Conservation (phyloP, 2,113 vertebrate species). For the Gopherus flavomarginatus region DNA sequence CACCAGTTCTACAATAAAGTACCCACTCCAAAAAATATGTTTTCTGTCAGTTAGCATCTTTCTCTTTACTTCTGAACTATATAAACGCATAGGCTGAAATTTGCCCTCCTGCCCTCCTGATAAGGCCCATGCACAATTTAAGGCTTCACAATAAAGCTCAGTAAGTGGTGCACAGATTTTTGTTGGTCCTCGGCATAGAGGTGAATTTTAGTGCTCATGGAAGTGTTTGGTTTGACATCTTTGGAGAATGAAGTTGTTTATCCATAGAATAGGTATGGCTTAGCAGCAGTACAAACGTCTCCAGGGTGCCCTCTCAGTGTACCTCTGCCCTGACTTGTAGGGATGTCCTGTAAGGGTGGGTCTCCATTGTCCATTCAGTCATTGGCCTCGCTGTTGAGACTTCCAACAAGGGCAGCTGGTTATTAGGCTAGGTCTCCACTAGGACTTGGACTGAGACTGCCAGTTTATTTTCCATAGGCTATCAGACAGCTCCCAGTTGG, state of each 20-base stretch:
- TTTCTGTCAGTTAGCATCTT: neutral
- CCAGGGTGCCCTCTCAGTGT: neutral
- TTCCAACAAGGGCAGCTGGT: conserved; percentile 57
- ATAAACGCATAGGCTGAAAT: neutral
- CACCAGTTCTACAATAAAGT: neutral
- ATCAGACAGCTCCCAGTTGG: conserved; percentile 6
- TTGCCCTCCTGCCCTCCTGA: neutral
- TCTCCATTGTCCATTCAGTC: conserved; percentile 26
- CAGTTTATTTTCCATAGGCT: conserved; percentile 15
- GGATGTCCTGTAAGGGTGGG: neutral
- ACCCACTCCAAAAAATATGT: neutral
- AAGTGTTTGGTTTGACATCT: neutral
- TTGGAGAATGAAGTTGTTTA: neutral
- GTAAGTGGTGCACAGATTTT: neutral
- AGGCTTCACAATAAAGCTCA: neutral
- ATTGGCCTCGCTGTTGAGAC: conserved; percentile 58
- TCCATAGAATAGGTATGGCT: neutral
- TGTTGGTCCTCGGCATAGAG: neutral
- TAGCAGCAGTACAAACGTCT: neutral
- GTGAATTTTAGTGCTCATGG: neutral
- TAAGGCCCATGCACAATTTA: neutral
- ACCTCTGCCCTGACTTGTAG: neutral
- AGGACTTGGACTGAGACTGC: conserved; percentile 45
- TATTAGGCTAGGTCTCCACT: conserved; percentile 58
- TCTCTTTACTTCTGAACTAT: neutral